Conservation (phyloP, 2,113 vertebrate genomes). For the Bambusicola thoracicus region DNA sequence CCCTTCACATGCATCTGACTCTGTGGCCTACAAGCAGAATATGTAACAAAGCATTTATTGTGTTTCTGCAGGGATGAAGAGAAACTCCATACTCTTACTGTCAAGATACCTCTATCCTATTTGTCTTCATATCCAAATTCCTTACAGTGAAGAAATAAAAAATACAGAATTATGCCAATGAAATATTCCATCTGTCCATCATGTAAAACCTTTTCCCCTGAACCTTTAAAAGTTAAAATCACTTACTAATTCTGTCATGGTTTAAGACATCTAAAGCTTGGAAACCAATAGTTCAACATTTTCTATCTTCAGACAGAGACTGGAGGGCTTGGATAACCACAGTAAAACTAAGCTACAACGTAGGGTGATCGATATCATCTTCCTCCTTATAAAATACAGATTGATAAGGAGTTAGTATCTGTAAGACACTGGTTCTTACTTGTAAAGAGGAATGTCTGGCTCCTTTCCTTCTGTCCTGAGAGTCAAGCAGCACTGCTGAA, state of each 20-base stretch:
- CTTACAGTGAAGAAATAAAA: not conserved
- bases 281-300: not conserved
- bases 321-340: not conserved
- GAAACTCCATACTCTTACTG: not conserved
- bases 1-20: not conserved
- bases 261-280: not conserved
- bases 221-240: not conserved
- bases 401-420: not conserved
- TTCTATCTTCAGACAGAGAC: not conserved
- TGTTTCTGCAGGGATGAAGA: not conserved
- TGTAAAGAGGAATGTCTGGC: conserved; percentile 97
- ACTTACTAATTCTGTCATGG: not conserved
- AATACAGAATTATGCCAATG: not conserved
- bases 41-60: not conserved
- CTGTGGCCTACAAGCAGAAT: not conserved
- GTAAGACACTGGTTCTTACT: conserved; percentile 79
- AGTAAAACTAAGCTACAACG: not conserved
- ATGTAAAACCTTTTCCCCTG: not conserved
- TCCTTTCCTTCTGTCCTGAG: conserved; percentile 97
- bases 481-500: conserved; percentile 97
- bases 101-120: too few relatives aligned
- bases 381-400: not conserved
- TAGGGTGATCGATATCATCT: not conserved
- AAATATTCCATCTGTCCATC: not conserved
- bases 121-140: not conserved